Evolutionary conservation across 2,113 vertebrate genomes (phyloP), one percentile per base, ranked within the genome.

Genomic region (Glaucidium brasilianum): DNA sequence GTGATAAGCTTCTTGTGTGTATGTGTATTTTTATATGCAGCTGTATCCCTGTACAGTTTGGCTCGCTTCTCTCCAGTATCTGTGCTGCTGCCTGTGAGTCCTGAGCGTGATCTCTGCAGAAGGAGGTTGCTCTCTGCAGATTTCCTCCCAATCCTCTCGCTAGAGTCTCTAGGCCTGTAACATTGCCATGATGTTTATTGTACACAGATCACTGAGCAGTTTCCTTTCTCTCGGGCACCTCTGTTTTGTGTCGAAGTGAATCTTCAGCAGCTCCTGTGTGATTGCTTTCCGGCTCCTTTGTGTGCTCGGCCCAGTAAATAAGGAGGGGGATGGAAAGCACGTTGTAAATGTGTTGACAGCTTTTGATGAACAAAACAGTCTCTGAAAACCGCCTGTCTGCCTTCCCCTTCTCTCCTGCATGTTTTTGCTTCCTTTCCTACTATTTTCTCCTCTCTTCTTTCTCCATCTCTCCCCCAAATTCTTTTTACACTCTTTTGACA

Each of bases 191-290:
- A 2, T 20, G 72, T 71, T 56, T 56, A 72, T 10, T 86, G 94
- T 80, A 16, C 79, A 88, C 0, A 19, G 73, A 85, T 86, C 81
- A 72, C 78, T 94, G 62, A 84, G 87, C 93, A 92, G 50, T 67
- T 84, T 88, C 35, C 75, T 88, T 96, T 85, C 87, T 93, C 95
- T 71, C 26, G 86, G 94, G 88, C 91, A 82, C 94, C 85, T 95
- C 85, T 89, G 73, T 27, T 94, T 58, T 59, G 3, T 9, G 77
- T 82, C 27, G 1, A 76, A 88, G 84, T 37, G 86, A 90, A 88
- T 95, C 85, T 88, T 73, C 12, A 5, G 66, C 90, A 90, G 90
- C 77, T 86, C 83, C 77, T 62, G 35, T 39, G 47, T 8, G 17
- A 59, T 74, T 55, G 60, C 74, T 64, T 76, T 67, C 58, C 84